Percentiles rank a stretch among this genome's conserved stretches.
phyloP scores from a whole-genome alignment of 2,797 vertebrate genomes.

The Danio tinwini region DNA sequence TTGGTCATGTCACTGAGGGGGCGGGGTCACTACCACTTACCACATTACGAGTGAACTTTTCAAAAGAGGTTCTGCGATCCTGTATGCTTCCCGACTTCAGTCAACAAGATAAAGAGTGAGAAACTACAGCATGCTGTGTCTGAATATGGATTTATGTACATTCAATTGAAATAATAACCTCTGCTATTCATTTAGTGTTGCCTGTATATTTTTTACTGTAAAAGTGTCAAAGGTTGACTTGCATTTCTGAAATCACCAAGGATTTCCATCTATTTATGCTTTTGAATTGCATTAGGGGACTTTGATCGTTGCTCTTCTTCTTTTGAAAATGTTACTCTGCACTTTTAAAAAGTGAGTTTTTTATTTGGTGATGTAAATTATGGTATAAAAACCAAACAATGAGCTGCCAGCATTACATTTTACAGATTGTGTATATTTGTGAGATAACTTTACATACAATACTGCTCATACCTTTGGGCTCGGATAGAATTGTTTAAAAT shows the following conservation, averaged over 20 bases:
- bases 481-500: not conserved
- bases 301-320: no score
- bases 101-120: slow-evolving; percentile 47
- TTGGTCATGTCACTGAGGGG: slow-evolving; percentile 39
- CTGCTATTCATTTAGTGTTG: no score
- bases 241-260: no score
- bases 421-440: not conserved
- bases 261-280: no score
- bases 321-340: no score
- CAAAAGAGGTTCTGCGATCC: slow-evolving; percentile 85
- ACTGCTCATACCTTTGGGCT: not conserved
- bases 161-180: not conserved
- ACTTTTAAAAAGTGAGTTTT: no score
- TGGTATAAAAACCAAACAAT: no score
- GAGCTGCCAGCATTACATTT: no score
- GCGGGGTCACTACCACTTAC: slow-evolving; percentile 74
- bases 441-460: not conserved
- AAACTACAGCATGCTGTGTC: slow-evolving; percentile 17
- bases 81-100: slow-evolving; percentile 81
- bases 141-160: slow-evolving; percentile 23
- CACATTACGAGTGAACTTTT: slow-evolving; percentile 85
- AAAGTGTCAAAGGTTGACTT: no score
- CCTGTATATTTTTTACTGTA: no score
- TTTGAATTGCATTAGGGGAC: no score
- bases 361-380: no score